Evolutionary conservation across 2,797 vertebrate species (phyloP), one percentile per base, ranked within the genome.

Genomic region (Carapus acus): DNA sequence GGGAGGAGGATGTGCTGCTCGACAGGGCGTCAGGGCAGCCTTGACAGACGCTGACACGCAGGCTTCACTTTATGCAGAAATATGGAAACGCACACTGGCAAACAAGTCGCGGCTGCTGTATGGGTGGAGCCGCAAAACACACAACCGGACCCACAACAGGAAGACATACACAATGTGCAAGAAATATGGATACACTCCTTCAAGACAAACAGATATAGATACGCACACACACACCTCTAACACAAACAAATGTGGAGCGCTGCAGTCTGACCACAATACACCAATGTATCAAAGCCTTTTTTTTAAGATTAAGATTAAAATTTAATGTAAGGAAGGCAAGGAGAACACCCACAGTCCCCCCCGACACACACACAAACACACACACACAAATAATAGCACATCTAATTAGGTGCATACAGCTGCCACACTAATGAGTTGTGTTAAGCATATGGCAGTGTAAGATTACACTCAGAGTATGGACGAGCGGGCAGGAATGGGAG

Each of bases 341-440:
- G 34, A 36, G n/a, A 15, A n/a, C 34, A n/a, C 71, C 54, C 46
- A 8, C 51, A 74, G 58, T 54, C 60, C 58, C 38, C 66, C 70
- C 62, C 76, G 50, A 44, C 55, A 64, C 45, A 52, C 55, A 46
- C 65, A 63, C 48, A 42, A 34, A 45, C 54, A 64, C 46, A 52
- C 53, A 46, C 65, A 65, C 49, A 43, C 37, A 13, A 67, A 75
- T 76, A 76, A 81, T 72, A 79, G 77, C 47, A 53, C 58, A 34
- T 15, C 70, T 73, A 78, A 85, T 85, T 82, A 80, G 62, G 42
- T 1, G 45, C 21, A 50, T 70, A 68, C 73, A 71, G 76, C 75
- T 74, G 80, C 80, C 68, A 67, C 69, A 73, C 57, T 79, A 77
- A 82, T 79, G 62, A 68, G 34, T 66, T 65, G 68, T 68, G 73